Evolutionary conservation across 92 coral and sea anemone species (phyloP).

Genomic region (Bergia sp.): DNA sequence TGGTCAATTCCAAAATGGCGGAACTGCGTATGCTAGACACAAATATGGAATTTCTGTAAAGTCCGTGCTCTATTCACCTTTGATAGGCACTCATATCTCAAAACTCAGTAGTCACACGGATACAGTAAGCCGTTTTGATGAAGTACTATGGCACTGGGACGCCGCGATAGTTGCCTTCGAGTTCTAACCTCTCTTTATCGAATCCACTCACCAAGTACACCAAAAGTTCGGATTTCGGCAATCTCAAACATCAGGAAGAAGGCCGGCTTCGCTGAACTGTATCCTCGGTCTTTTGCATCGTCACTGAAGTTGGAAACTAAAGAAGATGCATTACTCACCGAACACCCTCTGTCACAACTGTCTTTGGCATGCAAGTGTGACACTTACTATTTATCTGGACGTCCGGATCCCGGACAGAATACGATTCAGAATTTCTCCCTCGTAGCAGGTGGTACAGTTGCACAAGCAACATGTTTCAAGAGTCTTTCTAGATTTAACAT

Average conservation of each 20-base stretch:
- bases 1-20: not conserved
- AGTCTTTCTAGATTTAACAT: not conserved
- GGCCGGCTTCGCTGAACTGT: not conserved
- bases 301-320: not conserved
- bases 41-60: too few species aligned
- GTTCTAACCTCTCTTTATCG: not conserved
- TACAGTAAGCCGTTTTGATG: not conserved
- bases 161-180: not conserved
- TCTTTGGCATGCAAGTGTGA: not conserved
- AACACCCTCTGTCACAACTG: not conserved
- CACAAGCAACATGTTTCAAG: not conserved
- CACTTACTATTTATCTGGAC: not conserved
- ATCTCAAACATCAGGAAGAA: not conserved
- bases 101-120: not conserved
- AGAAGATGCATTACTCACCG: not conserved
- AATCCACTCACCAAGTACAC: not conserved
- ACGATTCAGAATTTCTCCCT: slow-evolving; percentile 2
- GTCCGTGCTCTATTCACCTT: too few species aligned
- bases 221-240: not conserved
- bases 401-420: not conserved
- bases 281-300: not conserved
- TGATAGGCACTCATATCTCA: not conserved
- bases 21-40: not conserved
- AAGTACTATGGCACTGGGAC: slow-evolving; percentile 1
- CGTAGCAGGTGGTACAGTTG: not conserved